Base-by-base conservation (phyloP, 2,797 vertebrate species). In the Erpetoichthys calabaricus region DNA sequence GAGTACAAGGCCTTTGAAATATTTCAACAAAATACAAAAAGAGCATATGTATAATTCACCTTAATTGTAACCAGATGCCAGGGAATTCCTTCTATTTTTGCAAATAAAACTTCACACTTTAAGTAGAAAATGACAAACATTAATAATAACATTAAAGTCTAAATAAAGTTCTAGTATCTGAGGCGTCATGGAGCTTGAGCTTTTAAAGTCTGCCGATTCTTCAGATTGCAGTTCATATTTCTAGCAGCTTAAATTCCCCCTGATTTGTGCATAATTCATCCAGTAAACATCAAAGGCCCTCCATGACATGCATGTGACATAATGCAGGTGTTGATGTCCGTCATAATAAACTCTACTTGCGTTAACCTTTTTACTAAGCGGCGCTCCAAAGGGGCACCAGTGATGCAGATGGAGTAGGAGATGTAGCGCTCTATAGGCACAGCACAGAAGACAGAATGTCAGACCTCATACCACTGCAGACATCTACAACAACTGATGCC, bases 401-500 rank as follows among this genome's bases (percentile, higher is more conserved):
- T 45, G 62, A 72, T 56, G 63, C 75, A 65, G 55, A 4, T 70
- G 4, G 56, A 70, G 71, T 69, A 69, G 65, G 56, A 5, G 70
- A 5, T 43, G 56, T 62, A 50, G 58, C 3, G 63, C 67, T 69
- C 70, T 60, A 63, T n/a, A 57, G 69, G 74, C 70, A 70, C 74
- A 74, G 75, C 70, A 67, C 9, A 65, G 75, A 66, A 68, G 75
- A 72, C 69, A 77, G 73, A 66, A 78, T 76, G 76, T 81, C 81
- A 81, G 73, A 75, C 74, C 78, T 83, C 77, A 75, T 69, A 69
- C 76, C 76, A 68, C 61, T 3, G 73, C 72, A 73, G 75, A 77
- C 73, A 67, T 70, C 76, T 72, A 73, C 75, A 74, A 67, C 74
- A 73, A 76, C 70, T 72, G 76, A 80, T 64, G 72, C 75, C 75